Base-by-base conservation (phyloP, 2,888 invertebrate species). In the Lomographa bimaculata region DNA sequence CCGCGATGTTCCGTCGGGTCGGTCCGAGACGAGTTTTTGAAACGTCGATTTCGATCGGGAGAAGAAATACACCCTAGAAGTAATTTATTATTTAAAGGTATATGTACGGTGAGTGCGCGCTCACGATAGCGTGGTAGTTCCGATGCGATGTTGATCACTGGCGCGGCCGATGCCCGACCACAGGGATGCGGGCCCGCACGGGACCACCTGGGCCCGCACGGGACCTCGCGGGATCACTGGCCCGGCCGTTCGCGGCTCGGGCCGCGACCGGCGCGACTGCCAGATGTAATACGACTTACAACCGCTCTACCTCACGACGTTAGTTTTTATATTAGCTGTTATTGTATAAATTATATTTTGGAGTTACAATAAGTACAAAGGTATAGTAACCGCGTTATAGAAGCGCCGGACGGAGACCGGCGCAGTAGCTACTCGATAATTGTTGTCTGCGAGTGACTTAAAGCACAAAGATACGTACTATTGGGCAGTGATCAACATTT, bases 401-500 rank as follows among this genome's bases (percentile, higher is more conserved):
- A n/a, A 44, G 68, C 72, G 74, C 63, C 64, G 80, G 82, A 77
- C 79, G 80, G 80, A 74, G 78, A 59, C 78, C 77, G 48, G 79
- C 76, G 73, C 71, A 61, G 77, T 72, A 71, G 72, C 74, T 70
- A 76, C 75, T 78, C 71, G 70, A 64, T 70, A 72, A 75, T 82
- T 81, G 85, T 86, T 85, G 85, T 80, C 79, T 79, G 78, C 79
- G 80, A 79, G 79, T 78, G 85, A 85, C 79, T 79, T 71, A 75
- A 75, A 83, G 87, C 87, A 86, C 86, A 87, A 87, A 87, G 74
- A 87, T 87, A 87, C 87, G 86, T 87, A 89, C 86, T 81, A 82
- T 80, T 85, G 86, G 87, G 87, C 87, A 87, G 87, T 89, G 87
- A 89, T 89, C 87, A 89, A 89, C 87, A 89, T 87, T n/a, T 85